Conservation (phyloP, 2,113 vertebrate genomes). For the Isurus oxyrinchus region DNA sequence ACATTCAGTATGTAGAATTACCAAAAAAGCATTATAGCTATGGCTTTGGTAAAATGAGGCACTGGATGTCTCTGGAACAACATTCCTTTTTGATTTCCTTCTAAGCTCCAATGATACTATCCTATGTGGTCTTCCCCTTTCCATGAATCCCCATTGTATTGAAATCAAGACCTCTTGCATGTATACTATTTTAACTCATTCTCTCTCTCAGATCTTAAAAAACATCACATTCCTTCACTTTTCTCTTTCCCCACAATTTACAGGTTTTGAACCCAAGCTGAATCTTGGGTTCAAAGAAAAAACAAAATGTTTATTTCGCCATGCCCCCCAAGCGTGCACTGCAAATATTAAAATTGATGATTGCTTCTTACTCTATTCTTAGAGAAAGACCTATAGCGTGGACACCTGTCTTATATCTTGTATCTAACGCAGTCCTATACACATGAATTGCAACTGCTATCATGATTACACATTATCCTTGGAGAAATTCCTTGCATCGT, state of each 20-base stretch:
- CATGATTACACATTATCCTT: neutral
- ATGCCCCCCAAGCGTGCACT: too few relatives aligned
- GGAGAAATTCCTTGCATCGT: slow-evolving; percentile 25
- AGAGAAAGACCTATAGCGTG: neutral
- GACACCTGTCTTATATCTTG: too few relatives aligned
- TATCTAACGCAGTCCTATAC: neutral
- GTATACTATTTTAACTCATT: neutral
- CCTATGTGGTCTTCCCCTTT: neutral
- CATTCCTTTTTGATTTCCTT: neutral
- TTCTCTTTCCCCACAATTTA: neutral
- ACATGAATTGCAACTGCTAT: neutral
- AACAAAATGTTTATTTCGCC: neutral
- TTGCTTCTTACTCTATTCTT: neutral
- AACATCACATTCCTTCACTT: neutral
- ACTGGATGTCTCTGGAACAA: neutral
- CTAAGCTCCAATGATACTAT: neutral
- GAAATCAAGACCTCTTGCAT: neutral
- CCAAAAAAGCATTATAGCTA: neutral
- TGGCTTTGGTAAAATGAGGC: neutral
- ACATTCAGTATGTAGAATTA: neutral
- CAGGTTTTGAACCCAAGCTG: too few relatives aligned
- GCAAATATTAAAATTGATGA: neutral
- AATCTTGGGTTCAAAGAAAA: neutral
- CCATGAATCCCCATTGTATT: neutral
- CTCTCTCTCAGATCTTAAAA: neutral